phyloP scores from a whole-genome alignment of 2,888 invertebrate species.

The Aphodius granarius region DNA sequence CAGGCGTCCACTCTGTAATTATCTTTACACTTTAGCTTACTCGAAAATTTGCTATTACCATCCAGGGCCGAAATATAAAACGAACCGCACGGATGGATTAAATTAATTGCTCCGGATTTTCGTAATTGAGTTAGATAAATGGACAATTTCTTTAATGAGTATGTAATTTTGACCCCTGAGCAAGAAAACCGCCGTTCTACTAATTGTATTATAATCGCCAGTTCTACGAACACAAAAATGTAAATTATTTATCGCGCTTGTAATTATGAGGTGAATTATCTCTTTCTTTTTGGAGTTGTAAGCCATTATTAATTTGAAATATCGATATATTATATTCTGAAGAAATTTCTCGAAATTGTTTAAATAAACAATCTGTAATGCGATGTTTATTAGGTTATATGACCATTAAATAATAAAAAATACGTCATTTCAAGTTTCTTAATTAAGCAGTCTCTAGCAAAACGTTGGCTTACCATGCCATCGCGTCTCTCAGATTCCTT shows the following conservation, averaged over 20 bases:
- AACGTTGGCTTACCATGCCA: background rate
- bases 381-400: background rate
- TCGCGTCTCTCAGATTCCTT: conserved; percentile 7
- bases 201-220: background rate
- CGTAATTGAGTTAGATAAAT: background rate
- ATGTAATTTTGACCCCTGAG: background rate
- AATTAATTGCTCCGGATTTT: background rate
- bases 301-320: too few species aligned
- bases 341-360: too few species aligned
- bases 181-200: background rate
- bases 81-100: background rate
- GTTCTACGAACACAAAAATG: background rate
- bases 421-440: background rate
- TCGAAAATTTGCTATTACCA: background rate
- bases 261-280: background rate
- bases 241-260: background rate
- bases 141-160: background rate
- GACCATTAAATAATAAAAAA: background rate
- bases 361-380: background rate
- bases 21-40: background rate
- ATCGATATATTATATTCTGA: too few species aligned
- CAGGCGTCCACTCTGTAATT: background rate
- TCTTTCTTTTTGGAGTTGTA: too few species aligned
- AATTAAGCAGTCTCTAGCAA: background rate
- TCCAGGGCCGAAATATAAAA: background rate